Evolutionary conservation across 2,888 invertebrate genomes (phyloP).

Genomic region (Dryobota labecula): DNA sequence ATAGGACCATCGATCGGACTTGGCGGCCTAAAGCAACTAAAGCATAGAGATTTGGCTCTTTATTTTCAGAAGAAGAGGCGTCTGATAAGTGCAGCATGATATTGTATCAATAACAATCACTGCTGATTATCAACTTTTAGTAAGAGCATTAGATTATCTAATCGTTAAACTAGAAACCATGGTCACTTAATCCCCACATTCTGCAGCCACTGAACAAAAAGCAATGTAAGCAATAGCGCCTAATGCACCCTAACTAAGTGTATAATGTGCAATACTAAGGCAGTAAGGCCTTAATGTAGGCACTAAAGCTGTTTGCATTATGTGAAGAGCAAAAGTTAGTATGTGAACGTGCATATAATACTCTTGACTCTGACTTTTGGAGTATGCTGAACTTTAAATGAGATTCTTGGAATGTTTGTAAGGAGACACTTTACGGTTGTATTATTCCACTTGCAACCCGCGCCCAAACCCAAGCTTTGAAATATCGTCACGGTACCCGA

Average conservation of each 20-base stretch:
- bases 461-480: constrained; percentile 44
- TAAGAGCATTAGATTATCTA: constrained; percentile 6
- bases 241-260: constrained; percentile 64
- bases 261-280: constrained; percentile 69
- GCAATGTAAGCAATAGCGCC: constrained; percentile 54
- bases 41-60: background rate
- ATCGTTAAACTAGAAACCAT: constrained; percentile 18
- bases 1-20: no score
- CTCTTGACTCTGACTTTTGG: constrained; percentile 75
- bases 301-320: constrained; percentile 72
- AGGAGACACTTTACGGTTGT: constrained; percentile 76
- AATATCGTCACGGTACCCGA: constrained; percentile 44
- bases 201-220: constrained; percentile 39
- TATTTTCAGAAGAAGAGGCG: background rate
- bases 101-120: background rate
- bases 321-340: constrained; percentile 70
- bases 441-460: constrained; percentile 68
- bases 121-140: background rate
- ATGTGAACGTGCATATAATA: constrained; percentile 74
- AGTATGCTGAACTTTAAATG: constrained; percentile 82
- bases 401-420: constrained; percentile 81
- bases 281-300: constrained; percentile 69
- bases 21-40: no score
- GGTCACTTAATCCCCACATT: constrained; percentile 36
- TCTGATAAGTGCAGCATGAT: no score